Percentiles rank a stretch among this genome's conserved stretches.
These are phyloP conservation scores for Erebia palarica DNA, from an alignment of 2,888 invertebrate genomes.

Conservation along the genomic window DNA sequence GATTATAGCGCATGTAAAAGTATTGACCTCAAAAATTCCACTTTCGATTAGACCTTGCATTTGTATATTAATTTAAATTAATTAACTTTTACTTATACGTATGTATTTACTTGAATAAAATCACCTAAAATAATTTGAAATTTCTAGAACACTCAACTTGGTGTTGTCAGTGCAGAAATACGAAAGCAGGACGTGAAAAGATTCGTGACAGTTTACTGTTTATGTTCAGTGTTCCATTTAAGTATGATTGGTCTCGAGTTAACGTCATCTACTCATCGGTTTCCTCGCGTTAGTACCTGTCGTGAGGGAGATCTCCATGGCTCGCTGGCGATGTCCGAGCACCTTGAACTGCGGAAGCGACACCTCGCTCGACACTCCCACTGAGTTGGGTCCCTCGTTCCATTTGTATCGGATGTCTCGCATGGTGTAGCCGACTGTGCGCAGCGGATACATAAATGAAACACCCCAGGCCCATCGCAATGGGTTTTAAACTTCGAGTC, in stretches of 20 bases:
- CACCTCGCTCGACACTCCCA: conserved; percentile 97
- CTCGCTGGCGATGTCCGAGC: conserved; percentile 97
- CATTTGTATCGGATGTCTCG: conserved; percentile 98
- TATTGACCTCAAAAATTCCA: neutral
- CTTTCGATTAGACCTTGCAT: neutral
- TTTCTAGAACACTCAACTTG: conserved; percentile 67
- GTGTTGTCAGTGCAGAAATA: conserved; percentile 77
- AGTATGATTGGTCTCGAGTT: conserved; percentile 50
- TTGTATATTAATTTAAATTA: neutral
- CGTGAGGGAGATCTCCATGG: conserved; percentile 97
- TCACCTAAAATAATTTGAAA: conserved; percentile 34
- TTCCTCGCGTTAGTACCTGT: conserved; percentile 89
- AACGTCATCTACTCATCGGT: conserved; percentile 44
- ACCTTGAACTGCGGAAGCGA: conserved; percentile 99
- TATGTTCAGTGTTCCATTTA: conserved; percentile 76
- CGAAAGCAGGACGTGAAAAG: conserved; percentile 81
- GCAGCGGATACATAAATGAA: conserved; percentile 79
- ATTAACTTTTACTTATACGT: conserved; percentile 1
- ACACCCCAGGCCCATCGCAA: conserved; percentile 81
- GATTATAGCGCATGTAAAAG: neutral
- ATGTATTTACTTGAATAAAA: neutral
- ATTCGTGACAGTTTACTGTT: conserved; percentile 75
- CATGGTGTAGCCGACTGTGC: conserved; percentile 98
- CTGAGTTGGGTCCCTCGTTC: conserved; percentile 97
- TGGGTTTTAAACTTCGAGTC: conserved; percentile 80